Conservation (phyloP, 2,113 vertebrate species). For the Pteropus alecto region DNA sequence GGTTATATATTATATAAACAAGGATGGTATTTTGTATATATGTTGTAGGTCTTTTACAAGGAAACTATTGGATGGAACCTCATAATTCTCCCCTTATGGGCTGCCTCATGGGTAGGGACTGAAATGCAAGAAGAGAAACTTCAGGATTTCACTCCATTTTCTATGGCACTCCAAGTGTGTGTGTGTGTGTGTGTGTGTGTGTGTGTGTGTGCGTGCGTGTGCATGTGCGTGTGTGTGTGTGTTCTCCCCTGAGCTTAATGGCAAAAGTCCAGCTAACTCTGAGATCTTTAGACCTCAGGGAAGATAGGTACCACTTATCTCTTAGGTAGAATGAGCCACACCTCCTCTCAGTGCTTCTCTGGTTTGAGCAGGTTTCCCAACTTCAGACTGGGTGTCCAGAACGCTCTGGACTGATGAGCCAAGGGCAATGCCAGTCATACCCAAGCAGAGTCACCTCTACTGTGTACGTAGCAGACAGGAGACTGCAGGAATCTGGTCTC, state of each 20-base stretch:
- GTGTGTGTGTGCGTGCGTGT: too few relatives aligned
- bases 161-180: neutral
- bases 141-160: neutral
- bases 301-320: neutral
- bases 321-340: neutral
- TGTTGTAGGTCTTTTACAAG: neutral
- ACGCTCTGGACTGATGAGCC: neutral
- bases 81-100: neutral
- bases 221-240: too few relatives aligned
- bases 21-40: neutral
- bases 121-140: neutral
- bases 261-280: neutral
- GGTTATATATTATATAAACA: neutral
- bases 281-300: neutral
- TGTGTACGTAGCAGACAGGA: neutral
- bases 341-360: accelerated
- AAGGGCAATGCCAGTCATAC: neutral
- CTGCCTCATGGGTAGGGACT: neutral
- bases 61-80: neutral
- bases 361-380: neutral
- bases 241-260: neutral
- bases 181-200: too few relatives aligned
- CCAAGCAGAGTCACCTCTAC: neutral
- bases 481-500: neutral
- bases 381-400: neutral